Evolutionary conservation across 1,140 invertebrate species (phyloP), one percentile per base, ranked within the genome.

Genomic region (Aphis gossypii): DNA sequence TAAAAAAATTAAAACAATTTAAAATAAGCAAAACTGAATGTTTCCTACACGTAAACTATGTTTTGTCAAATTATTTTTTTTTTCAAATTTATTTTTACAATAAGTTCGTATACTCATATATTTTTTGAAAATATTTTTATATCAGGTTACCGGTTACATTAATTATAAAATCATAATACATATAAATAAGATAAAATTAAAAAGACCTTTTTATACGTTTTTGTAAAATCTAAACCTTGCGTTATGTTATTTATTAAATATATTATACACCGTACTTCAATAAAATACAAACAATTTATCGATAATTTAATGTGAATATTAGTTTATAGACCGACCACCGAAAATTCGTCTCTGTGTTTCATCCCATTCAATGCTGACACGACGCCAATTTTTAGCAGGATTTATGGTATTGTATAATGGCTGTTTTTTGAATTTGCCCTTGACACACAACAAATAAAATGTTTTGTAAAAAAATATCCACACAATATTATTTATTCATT

Each of bases 341-440:
- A 92, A 92, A 92, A 92, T 92, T 30, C 91, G 91, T 51, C 23
- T 92, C 48, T 92, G 91, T 11, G 23, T 18, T 92, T 51, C 82
- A 30, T 92, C 91, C 91, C 91, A 92, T 51, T 83, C 91, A 56
- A 54, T n/a, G 23, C 91, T 84, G 46, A 92, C 48, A 83, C 35
- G 76, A 30, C 91, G 91, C 68, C 76, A 92, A 92, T 84, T 92
- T 83, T 84, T 92, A 9, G 30, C 44, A 41, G 91, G 91, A n/a
- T 54, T 54, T 54, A 92, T 38, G n/a, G 44, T 51, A 5, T 48
- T 20, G 48, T 92, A 38, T 38, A 92, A 35, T 54, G 91, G 35
- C 23, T 51, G 76, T 38, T 21, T 35, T 51, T 44, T 20, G 18
- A 84, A 92, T 92, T 54, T 92, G 0, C 76, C 91, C 91, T 84